Base-by-base conservation (phyloP, 2,113 vertebrate species). In the Microcebus griseorufus region DNA sequence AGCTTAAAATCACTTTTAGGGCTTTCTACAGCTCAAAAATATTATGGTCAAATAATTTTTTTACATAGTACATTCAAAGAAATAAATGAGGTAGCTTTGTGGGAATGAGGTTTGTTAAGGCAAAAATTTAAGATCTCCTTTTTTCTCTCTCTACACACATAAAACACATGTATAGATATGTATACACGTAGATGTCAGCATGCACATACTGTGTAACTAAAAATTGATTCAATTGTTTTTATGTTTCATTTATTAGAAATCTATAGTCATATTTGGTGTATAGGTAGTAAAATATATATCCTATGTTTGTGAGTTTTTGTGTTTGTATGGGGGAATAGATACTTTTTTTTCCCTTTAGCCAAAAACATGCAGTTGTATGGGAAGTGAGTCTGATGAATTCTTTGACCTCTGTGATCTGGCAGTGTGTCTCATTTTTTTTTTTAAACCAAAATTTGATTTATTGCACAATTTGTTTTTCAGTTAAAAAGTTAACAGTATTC, bases 401-500 rank as follows among this genome's bases (percentile, higher is more conserved):
- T 48, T 91, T 92, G 88, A 97, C 86, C 75, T 86, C 88, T 96
- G 55, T 94, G 48, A 87, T 96, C 67, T 96, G 69, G 48, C 78
- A 93, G 45, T 73, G 45, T 92, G 67, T 83, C n/a, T 95, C 70
- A 32, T 13, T 62, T 84, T 83, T 87, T 81, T 81, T 92, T 95
- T 62, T 84, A 92, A 76, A 80, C 23, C 75, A 95, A 87, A 95
- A 95, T 82, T 83, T 94, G 75, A 96, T 97, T 92, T 91, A 90
- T 97, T 85, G 70, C 60, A 91, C 86, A 91, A 53, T 96, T 97
- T 97, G 58, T 95, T 95, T 96, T 90, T 45, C 65, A 81, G 72
- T 97, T 91, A 86, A 92, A 97, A 97, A 90, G 58, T 48, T 79
- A 96, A 91, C 67, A 90, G 37, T 89, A 78, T 75, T 79, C 25